Percentiles rank a stretch among this genome's conserved stretches.
phyloP scores from a whole-genome alignment of 2,888 invertebrate species.

The Diadegma fenestrale region DNA sequence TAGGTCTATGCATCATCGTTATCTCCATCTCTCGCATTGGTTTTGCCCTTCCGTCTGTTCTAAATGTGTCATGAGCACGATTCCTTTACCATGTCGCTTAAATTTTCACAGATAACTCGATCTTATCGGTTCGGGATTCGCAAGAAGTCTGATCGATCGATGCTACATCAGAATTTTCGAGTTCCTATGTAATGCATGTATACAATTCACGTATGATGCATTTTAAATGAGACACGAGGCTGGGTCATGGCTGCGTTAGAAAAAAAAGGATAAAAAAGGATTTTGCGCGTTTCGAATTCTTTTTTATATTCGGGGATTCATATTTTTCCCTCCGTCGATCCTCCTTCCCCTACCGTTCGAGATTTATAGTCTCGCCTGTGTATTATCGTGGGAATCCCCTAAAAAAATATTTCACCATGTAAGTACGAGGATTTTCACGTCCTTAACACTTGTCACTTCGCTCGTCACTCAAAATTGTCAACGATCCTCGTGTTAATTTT shows the following conservation, averaged over 20 bases:
- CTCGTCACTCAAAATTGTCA: neutral
- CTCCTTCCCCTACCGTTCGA: neutral
- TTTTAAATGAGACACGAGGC: neutral
- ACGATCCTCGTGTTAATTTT: neutral
- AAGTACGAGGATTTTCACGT: neutral
- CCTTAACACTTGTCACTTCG: neutral
- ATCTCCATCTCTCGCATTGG: neutral
- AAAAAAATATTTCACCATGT: neutral
- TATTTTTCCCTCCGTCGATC: neutral
- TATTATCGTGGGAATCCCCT: neutral
- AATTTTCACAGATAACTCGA: slow-evolving; percentile 26
- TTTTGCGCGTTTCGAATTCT: neutral
- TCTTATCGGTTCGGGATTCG: neutral
- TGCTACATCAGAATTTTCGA: neutral
- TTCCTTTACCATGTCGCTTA: slow-evolving; percentile 1
- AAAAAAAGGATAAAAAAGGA: neutral
- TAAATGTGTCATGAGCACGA: neutral
- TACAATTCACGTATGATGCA: neutral
- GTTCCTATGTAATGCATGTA: neutral
- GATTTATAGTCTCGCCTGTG: slow-evolving; percentile 1
- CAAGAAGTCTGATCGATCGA: neutral
- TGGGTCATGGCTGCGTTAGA: neutral
- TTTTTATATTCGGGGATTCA: neutral
- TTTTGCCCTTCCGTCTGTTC: neutral
- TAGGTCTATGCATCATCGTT: slow-evolving; percentile 12